Evolutionary conservation across 2,888 invertebrate species (phyloP), one percentile per base, ranked within the genome.

Genomic region (Falcaria lacertinaria): DNA sequence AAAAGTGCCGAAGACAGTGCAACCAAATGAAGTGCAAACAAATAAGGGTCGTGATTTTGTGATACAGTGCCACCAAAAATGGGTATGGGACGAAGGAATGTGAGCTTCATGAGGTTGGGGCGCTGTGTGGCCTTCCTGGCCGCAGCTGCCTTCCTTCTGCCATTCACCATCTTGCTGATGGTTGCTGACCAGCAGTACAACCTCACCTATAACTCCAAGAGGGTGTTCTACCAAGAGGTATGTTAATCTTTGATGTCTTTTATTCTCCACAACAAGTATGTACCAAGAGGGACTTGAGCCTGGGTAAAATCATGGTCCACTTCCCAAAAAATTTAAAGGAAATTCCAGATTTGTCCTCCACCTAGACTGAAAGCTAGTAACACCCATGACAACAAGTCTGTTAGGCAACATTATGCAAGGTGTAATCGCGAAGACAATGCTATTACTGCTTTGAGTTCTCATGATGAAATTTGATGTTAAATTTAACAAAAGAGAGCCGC

Each of bases 101-200:
- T 86, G 48, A 87, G 88, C 57, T 81, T 88, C 73, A 81, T 89
- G 75, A 79, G 91, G 34, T 68, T 91, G 16, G 85, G 91, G 39
- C 77, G 91, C 60, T 92, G 92, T 57, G 88, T 91, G 41, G 89
- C 92, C 1, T 92, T 91, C 66, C 86, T 92, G 46, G 91, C 91
- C 13, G 91, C 91, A 1, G 90, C 91, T 1, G 91, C 92, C 42
- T 90, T 92, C 51, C 81, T 92, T 15, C 88, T 92, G 6, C 91
- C 92, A 1, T 83, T 92, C 69, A 84, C 92, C 46, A 91, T 92
- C 8, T 76, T 92, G 37, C 77, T 92, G 50, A 91, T 92, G 76
- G 91, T 91, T 13, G 91, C 91, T 2, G 92, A 92, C 55, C 91
- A 91, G 63, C 91, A 91, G 65, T 90, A 91, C 80, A 88, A 91